Evolutionary conservation across 2,888 invertebrate species (phyloP), one percentile per base, ranked within the genome.

Genomic region (Corbicula japonica): DNA sequence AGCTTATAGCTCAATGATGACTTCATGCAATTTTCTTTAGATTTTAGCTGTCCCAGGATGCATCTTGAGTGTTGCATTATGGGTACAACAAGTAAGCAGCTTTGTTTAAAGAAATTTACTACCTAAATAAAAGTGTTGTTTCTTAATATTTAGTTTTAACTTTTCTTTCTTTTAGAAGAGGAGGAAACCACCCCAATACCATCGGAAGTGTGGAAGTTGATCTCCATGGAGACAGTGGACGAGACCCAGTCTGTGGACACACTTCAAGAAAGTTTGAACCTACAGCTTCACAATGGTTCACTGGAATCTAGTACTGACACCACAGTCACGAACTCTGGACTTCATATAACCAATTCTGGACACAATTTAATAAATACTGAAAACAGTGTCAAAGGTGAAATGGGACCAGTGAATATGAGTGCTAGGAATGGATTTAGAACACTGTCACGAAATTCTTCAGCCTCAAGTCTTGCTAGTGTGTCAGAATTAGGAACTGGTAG

Each of bases 191-290:
- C 79, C n/a, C 81, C 84, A 2, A 88, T 90, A 23, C 77, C 84
- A 35, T 88, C 88, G 32, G 89, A 90, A 61, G 89, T 89, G 10
- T 90, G 90, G 90, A 86, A 86, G 65, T 78, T 88, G n/a, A 89
- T 90, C 28, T 84, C 84, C 10, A 83, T 86, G 76, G 85, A 87
- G 50, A 84, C 86, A 23, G 75, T 68, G 52, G 77, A 83, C 10
- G 75, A 80, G 5, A 76, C 70, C 41, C 75, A 80, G 28, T 62
- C 70, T 26, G 70, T 58, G 21, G 60, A 56, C 28, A 34, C 34
- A 30, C 63, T 26, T 18, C 23, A 18, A 34, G 44, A 62, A 30
- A 68, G 50, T 23, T 18, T 44, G 2, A 32, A 41, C 2, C n/a
- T n/a, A n/a, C 8, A 10, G 8, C 21, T 50, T 8, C 10, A 12